phyloP scores from a whole-genome alignment of 2,888 invertebrate genomes.

The Pinctada fucata region DNA sequence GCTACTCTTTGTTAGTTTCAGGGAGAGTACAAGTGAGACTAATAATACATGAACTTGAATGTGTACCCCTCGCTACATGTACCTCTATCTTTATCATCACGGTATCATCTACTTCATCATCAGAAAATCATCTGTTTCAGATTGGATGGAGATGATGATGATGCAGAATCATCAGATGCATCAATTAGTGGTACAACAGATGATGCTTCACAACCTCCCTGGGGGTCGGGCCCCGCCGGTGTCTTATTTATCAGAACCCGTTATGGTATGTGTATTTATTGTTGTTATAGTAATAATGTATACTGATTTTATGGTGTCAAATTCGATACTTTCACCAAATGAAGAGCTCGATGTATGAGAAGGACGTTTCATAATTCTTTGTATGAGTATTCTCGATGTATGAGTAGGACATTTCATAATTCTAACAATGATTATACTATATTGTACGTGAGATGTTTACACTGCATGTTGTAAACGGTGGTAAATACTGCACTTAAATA shows the following conservation, averaged over 20 bases:
- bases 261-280: conserved; percentile 2
- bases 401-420: background rate
- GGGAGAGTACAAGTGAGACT: too few relatives aligned
- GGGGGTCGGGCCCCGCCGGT: conserved; percentile 22
- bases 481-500: too few relatives aligned
- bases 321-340: too few relatives aligned
- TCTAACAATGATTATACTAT: background rate
- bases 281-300: background rate
- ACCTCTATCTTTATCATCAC: too few relatives aligned
- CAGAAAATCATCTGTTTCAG: conserved; percentile 43
- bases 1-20: too few relatives aligned
- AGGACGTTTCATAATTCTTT: too few relatives aligned
- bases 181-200: conserved; percentile 69
- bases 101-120: too few relatives aligned
- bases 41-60: too few relatives aligned
- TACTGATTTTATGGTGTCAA: background rate
- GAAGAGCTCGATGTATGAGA: too few relatives aligned
- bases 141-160: conserved; percentile 73
- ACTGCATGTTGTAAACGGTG: background rate
- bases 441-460: background rate
- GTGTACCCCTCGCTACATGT: too few relatives aligned
- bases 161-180: conserved; percentile 72
- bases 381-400: too few relatives aligned
- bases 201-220: conserved; percentile 60
- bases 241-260: background rate